Percentiles rank a stretch among this genome's conserved stretches.
Conservation (phyloP, 2,797 vertebrate species). For the Ctenopoma kingsleyae region DNA sequence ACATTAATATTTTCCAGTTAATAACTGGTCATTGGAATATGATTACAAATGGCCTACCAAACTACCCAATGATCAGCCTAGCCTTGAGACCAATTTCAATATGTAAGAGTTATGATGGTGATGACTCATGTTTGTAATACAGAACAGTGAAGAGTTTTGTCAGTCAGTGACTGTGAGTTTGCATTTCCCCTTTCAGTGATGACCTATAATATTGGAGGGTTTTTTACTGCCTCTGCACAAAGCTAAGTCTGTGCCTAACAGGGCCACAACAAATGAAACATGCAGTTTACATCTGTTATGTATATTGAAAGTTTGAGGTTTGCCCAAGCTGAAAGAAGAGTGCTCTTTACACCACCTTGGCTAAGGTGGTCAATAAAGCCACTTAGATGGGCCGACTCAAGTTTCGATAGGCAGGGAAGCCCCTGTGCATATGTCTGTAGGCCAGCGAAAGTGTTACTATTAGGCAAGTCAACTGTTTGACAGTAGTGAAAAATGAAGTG, state of each 20-base stretch:
- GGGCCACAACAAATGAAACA: background rate
- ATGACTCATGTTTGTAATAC: background rate
- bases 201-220: conserved; percentile 3
- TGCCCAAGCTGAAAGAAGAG: background rate
- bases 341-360: background rate
- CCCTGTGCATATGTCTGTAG: conserved; percentile 4
- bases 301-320: conserved; percentile 3
- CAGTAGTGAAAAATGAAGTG: conserved; percentile 12
- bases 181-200: conserved; percentile 13
- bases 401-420: conserved; percentile 11
- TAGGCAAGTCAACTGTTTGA: conserved; percentile 15
- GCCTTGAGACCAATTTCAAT: background rate
- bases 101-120: background rate
- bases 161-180: conserved; percentile 10
- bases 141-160: background rate
- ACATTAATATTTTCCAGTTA: background rate
- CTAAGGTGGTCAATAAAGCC: background rate
- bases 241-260: too few species aligned
- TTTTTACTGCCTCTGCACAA: conserved; percentile 4
- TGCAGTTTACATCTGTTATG: background rate
- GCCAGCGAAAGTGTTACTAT: conserved; percentile 30
- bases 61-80: background rate
- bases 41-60: background rate
- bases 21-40: background rate
- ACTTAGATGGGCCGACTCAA: background rate